Evolutionary conservation across 2,888 invertebrate species (phyloP).

Genomic region (Eremobia ochroleuca): DNA sequence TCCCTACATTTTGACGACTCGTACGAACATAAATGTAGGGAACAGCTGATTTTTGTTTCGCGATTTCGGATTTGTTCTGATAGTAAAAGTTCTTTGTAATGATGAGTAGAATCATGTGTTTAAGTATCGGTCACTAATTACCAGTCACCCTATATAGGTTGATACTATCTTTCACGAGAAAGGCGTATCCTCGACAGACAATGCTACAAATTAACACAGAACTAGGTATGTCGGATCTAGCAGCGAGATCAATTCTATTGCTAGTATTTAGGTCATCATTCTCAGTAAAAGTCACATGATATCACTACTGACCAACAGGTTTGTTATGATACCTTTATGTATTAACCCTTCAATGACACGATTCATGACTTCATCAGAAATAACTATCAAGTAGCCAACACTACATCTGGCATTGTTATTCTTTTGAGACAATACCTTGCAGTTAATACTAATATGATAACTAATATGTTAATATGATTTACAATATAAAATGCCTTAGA

Average conservation of each 20-base stretch:
- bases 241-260: not conserved
- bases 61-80: too few species aligned
- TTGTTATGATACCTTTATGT: conserved; percentile 5
- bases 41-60: too few species aligned
- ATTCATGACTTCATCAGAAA: conserved; percentile 49
- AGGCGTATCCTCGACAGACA: not conserved
- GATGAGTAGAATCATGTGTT: too few species aligned
- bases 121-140: too few species aligned
- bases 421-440: conserved; percentile 47
- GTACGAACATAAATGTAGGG: too few species aligned
- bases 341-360: conserved; percentile 20
- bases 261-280: conserved; percentile 6
- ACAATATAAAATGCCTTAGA: conserved; percentile 21
- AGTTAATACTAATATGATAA: conserved; percentile 34
- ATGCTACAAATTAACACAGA: not conserved
- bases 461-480: conserved; percentile 25
- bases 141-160: too few species aligned
- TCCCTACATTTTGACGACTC: too few species aligned
- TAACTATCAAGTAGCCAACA: conserved; percentile 24
- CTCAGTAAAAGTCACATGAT: conserved; percentile 18
- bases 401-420: conserved; percentile 33
- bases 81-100: too few species aligned
- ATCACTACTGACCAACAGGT: conserved; percentile 13
- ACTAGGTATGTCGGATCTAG: not conserved
- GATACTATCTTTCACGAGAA: not conserved